These are phyloP conservation scores for Paramormyrops kingsleyae DNA, from an alignment of 2,113 vertebrate species.

Conservation along the genomic window DNA sequence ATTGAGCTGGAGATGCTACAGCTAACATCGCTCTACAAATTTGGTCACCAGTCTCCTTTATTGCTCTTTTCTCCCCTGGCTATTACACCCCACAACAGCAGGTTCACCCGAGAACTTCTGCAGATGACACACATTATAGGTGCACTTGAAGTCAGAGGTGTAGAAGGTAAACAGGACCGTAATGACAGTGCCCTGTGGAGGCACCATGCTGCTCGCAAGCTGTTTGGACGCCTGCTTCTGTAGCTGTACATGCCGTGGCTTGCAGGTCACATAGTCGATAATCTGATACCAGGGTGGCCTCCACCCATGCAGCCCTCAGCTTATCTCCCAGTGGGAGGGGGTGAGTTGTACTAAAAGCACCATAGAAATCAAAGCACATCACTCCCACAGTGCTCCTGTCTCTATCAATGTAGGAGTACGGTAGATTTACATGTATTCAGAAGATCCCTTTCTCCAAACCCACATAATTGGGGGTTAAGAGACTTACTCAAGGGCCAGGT, in stretches of 20 bases:
- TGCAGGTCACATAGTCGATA: constrained; percentile 13
- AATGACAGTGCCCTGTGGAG: background rate
- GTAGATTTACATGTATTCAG: background rate
- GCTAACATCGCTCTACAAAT: background rate
- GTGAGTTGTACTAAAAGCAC: constrained; percentile 14
- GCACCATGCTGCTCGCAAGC: background rate
- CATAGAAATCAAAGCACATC: constrained; percentile 15
- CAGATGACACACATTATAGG: background rate
- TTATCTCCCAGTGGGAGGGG: background rate
- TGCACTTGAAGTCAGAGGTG: background rate
- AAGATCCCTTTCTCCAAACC: background rate
- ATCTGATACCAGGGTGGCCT: background rate
- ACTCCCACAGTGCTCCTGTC: background rate
- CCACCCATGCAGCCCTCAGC: background rate
- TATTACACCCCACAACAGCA: background rate
- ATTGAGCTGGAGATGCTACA: background rate
- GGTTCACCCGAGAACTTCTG: background rate
- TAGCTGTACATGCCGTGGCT: background rate
- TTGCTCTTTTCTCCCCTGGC: background rate
- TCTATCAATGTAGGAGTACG: background rate
- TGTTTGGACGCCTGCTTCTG: background rate
- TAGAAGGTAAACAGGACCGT: background rate
- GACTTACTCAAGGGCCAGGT: background rate
- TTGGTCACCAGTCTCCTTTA: background rate
- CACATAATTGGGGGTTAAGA: background rate